Evolutionary conservation across 2,797 vertebrate genomes (phyloP).

Genomic region (Molossus alvarezi): DNA sequence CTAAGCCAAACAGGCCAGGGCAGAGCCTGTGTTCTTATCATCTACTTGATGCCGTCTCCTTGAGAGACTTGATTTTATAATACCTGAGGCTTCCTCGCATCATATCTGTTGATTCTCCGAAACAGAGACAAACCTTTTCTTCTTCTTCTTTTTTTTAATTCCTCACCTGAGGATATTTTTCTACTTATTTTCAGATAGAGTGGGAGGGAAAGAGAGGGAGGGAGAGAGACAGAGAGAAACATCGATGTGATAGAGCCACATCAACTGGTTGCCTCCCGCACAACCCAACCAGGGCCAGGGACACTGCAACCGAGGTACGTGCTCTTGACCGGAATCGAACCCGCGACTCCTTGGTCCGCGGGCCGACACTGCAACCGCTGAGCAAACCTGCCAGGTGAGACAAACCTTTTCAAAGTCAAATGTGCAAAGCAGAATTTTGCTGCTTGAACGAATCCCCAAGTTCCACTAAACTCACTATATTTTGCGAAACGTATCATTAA

Average conservation of each 20-base stretch:
- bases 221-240: too few species aligned
- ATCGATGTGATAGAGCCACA: too few species aligned
- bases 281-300: too few species aligned
- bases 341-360: too few species aligned
- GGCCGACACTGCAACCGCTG: too few species aligned
- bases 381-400: neutral
- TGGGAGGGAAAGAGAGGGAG: too few species aligned
- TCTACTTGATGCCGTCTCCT: neutral
- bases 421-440: neutral
- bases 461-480: neutral
- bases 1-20: too few species aligned
- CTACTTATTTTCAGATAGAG: too few species aligned
- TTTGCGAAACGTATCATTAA: neutral
- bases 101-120: neutral
- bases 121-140: neutral
- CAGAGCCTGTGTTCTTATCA: neutral
- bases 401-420: neutral
- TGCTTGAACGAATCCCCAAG: conserved; percentile 4
- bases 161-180: too few species aligned
- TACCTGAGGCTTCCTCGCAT: neutral
- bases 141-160: neutral
- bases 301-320: too few species aligned
- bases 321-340: too few species aligned
- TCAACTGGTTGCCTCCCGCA: too few species aligned
- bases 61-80: conserved; percentile 3